Evolutionary conservation across 2,888 invertebrate species (phyloP), one percentile per base, ranked within the genome.

Genomic region (Trimorus sp.): DNA sequence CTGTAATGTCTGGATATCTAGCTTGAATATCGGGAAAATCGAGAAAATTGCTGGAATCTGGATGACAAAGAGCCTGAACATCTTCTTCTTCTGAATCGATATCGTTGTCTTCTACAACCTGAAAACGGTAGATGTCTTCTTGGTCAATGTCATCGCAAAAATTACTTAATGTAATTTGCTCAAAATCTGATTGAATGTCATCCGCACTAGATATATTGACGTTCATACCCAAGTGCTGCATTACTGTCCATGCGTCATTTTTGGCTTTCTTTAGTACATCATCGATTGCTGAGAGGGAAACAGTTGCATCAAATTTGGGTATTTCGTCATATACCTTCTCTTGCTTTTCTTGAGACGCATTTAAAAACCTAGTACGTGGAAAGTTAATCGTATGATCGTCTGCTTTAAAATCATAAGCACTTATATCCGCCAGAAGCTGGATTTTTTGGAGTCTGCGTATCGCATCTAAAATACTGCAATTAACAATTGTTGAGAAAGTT

Each of bases 371-470:
- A 11, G 58, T 58, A 11, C 37, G 4, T 2, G 58, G 58, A 58
- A 58, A 58, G 14, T 49, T 4, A 14, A 65, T 53, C 0, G 7
- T 45, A 59, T 70, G 48, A 9, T 37, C 54, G 51, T 66, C 59
- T 0, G 12, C 3, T 37, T 58, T n/a, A 38, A 84, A 84, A 62
- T 82, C 38, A 9, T 49, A 54, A 3, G 56, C 63, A 36, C 53
- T 71, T 14, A 82, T 82, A 42, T 84, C 79, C n/a, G 66, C 73
- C 53, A 77, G 79, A 14, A 79, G 40, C 53, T 83, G 78, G 5
- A 84, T 66, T 51, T 63, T 73, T 49, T 71, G 53, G 26, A 82
- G 54, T 66, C 78, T 70, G 48, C 80, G 71, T 14, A 80, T 82
- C 49, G 78, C 53, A 7, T 83, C 82, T 11, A 68, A 40, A 48